phyloP scores from a whole-genome alignment of 2,797 vertebrate genomes.

The Rhinoraja longicauda region DNA sequence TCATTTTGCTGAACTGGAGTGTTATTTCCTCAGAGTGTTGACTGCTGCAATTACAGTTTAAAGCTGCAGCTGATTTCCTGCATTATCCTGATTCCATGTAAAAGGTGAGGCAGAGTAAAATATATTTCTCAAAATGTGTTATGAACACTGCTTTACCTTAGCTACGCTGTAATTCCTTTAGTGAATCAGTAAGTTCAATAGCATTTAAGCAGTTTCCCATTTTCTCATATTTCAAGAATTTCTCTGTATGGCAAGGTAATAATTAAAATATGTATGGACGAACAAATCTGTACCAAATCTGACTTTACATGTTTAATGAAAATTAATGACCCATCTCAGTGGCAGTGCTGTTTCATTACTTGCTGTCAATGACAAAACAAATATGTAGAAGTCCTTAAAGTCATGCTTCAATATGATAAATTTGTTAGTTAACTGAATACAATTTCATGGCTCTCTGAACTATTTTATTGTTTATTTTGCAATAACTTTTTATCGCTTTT shows the following conservation, averaged over 20 bases:
- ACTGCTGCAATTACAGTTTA: neutral
- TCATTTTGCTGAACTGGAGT: neutral
- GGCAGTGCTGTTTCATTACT: neutral
- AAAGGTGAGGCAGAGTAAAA: neutral
- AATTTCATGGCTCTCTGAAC: constrained; percentile 30
- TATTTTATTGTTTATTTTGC: constrained; percentile 29
- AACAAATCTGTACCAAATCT: constrained; percentile 3
- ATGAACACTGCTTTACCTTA: neutral
- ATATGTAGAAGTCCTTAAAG: neutral
- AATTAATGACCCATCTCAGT: constrained; percentile 18
- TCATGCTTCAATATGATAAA: constrained; percentile 8
- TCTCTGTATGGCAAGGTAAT: neutral
- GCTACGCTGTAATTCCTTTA: neutral
- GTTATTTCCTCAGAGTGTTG: neutral
- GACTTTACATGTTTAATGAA: constrained; percentile 5
- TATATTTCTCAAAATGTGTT: neutral
- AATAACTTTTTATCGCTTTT: constrained; percentile 25
- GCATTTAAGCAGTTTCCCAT: neutral
- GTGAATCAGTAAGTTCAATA: neutral
- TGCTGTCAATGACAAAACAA: constrained; percentile 16
- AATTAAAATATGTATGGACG: neutral
- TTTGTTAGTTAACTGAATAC: constrained; percentile 10
- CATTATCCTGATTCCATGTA: neutral
- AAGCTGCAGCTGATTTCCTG: neutral
- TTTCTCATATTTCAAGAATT: neutral